A percentile compares a stretch with the other conserved stretches of the same genome.
These are phyloP conservation scores for Leptosomus discolor DNA, from an alignment of 2,113 vertebrate genomes.

Conservation along the genomic window DNA sequence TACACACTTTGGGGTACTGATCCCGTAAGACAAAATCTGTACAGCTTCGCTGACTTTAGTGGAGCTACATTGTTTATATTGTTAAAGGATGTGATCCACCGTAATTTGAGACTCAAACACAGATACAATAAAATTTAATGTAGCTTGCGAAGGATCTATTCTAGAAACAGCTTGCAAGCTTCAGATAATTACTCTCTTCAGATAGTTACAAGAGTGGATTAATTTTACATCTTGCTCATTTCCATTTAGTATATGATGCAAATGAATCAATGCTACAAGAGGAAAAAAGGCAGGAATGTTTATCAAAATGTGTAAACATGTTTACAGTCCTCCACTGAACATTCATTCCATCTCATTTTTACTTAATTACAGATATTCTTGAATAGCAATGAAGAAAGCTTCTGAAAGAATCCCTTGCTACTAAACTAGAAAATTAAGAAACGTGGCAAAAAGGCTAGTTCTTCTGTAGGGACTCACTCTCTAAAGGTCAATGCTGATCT, in stretches of 20 bases:
- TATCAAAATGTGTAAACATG: neutral
- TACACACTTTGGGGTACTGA: neutral
- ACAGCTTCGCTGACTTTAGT: neutral
- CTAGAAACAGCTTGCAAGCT: slow-evolving; percentile 38
- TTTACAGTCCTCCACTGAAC: neutral
- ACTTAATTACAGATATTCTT: neutral
- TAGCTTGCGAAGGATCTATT: slow-evolving; percentile 25
- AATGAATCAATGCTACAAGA: neutral
- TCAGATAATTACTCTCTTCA: slow-evolving; percentile 37
- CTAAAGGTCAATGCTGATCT: neutral
- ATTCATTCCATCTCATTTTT: neutral
- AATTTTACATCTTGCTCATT: slow-evolving; percentile 39
- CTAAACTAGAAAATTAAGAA: neutral
- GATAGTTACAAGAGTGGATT: slow-evolving; percentile 34
- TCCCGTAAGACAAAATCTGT: neutral
- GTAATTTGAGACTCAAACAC: neutral
- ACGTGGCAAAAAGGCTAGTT: neutral
- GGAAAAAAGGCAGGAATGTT: neutral
- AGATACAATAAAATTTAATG: slow-evolving; percentile 25
- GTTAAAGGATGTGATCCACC: neutral
- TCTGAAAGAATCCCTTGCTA: neutral
- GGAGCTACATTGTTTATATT: neutral
- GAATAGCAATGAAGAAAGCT: neutral
- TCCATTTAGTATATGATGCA: neutral
- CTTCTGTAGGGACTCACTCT: neutral